Conservation (phyloP, 2,888 invertebrate species). For the Drymonia ruficornis region DNA sequence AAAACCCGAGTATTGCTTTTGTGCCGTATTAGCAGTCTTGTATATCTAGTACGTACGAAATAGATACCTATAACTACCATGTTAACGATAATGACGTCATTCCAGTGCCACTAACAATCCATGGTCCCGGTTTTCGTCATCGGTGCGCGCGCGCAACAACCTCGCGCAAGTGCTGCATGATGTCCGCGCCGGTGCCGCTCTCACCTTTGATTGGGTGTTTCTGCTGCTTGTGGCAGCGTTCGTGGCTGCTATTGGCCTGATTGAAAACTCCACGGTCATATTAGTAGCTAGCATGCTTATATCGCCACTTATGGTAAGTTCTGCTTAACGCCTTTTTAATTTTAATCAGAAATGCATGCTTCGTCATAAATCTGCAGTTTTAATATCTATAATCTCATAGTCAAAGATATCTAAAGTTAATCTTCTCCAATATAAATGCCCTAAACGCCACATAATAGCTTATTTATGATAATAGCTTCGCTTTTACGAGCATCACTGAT, state of each 20-base stretch:
- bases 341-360: no score
- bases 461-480: no score
- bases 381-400: no score
- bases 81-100: neutral
- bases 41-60: no score
- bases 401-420: no score
- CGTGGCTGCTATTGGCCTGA: conserved; percentile 89
- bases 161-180: conserved; percentile 89
- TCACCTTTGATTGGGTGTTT: conserved; percentile 91
- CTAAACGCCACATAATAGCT: no score
- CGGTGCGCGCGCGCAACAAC: conserved; percentile 87
- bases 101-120: conserved; percentile 51
- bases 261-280: conserved; percentile 90
- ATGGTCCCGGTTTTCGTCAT: conserved; percentile 87
- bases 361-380: no score
- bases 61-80: no score
- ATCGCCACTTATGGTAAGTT: conserved; percentile 90
- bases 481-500: no score
- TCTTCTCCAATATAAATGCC: no score
- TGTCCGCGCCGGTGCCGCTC: conserved; percentile 87
- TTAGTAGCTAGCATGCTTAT: conserved; percentile 93
- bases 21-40: no score
- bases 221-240: conserved; percentile 90
- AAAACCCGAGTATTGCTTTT: no score
- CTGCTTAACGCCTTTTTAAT: neutral